phyloP scores from a whole-genome alignment of 64 coral and sea anemone species.

The Cladopsammia gracilis region DNA sequence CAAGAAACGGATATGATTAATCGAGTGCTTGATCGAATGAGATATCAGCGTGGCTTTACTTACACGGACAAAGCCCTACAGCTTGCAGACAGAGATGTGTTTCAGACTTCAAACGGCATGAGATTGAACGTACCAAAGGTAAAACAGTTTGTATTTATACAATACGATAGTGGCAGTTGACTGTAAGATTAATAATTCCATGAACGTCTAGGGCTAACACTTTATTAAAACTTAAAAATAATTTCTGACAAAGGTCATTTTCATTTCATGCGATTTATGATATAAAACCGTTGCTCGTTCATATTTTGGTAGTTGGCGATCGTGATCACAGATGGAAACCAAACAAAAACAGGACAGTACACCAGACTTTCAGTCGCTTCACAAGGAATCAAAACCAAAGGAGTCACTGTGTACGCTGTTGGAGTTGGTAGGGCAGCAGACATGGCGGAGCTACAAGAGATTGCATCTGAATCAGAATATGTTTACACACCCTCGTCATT shows the following conservation, averaged over 20 bases:
- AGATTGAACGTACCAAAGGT: conserved; percentile 77
- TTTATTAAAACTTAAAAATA: no score
- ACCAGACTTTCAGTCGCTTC: conserved; percentile 20
- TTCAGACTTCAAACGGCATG: conserved; percentile 64
- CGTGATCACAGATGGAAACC: conserved; percentile 42
- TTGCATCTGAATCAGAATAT: conserved; percentile 6
- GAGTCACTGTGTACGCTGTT: conserved; percentile 25
- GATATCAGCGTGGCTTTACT: conserved; percentile 69
- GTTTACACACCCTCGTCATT: conserved; percentile 41
- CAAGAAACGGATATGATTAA: conserved; percentile 5
- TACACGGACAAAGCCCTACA: conserved; percentile 82
- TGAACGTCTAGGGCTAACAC: not conserved
- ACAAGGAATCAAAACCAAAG: conserved; percentile 36
- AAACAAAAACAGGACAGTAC: conserved; percentile 12
- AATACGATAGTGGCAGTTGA: not conserved
- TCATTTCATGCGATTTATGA: no score
- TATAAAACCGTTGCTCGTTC: no score
- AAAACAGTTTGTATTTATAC: not conserved
- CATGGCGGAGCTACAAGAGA: conserved; percentile 1
- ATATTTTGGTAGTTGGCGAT: not conserved
- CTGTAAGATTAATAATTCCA: not conserved
- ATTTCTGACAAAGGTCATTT: no score
- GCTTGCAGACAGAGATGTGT: conserved; percentile 68
- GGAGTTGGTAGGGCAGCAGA: conserved; percentile 19
- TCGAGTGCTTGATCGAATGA: conserved; percentile 8